Evolutionary conservation across 2,113 vertebrate genomes (phyloP).

Genomic region (Mustela nigripes): DNA sequence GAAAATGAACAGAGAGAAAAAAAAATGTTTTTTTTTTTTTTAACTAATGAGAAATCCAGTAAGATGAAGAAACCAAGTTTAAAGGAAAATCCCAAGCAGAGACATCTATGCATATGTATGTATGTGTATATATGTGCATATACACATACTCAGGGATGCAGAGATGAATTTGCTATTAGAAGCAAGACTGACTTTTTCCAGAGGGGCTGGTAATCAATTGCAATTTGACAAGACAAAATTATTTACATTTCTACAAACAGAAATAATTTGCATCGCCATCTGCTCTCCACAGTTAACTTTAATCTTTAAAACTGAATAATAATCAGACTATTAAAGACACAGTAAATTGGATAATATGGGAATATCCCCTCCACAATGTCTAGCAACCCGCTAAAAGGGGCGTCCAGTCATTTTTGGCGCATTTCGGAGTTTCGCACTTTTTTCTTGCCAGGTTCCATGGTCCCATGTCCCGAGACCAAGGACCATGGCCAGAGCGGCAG

Average conservation of each 20-base stretch:
- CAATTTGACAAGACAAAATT: background rate
- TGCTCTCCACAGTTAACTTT: background rate
- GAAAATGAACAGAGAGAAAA: background rate
- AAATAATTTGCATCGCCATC: background rate
- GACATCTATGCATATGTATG: accelerated
- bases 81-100: background rate
- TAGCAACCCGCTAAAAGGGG: background rate
- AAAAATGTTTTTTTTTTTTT: background rate
- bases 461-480: background rate
- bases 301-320: constrained; percentile 27
- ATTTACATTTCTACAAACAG: background rate
- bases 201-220: background rate
- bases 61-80: background rate
- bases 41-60: background rate
- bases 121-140: background rate
- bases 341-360: background rate
- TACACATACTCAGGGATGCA: background rate
- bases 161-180: background rate
- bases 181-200: background rate
- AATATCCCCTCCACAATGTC: background rate
- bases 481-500: background rate
- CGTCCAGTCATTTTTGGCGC: background rate
- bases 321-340: background rate
- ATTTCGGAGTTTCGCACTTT: background rate
- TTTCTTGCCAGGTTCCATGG: background rate